phyloP scores from a whole-genome alignment of 2,113 vertebrate species.

The Rhegmatorhina hoffmannsi region DNA sequence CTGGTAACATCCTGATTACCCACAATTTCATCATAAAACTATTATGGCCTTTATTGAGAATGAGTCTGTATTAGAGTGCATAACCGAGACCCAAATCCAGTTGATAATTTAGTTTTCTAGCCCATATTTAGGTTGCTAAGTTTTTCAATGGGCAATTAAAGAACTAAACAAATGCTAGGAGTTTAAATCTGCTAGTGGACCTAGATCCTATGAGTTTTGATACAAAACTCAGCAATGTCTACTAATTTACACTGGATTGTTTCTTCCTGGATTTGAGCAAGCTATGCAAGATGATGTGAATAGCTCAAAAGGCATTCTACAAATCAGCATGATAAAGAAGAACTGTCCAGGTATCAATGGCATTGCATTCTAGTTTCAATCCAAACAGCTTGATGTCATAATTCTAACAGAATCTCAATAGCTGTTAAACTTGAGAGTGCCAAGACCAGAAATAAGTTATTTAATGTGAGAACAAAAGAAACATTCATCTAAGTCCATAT shows the following conservation, averaged over 20 bases:
- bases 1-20: neutral
- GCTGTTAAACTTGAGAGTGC: neutral
- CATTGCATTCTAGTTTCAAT: neutral
- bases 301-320: neutral
- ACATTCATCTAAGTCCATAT: neutral
- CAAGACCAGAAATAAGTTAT: neutral
- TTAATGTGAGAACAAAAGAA: neutral
- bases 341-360: neutral
- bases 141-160: neutral
- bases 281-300: neutral
- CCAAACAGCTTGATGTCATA: neutral
- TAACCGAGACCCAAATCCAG: neutral
- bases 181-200: neutral
- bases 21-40: neutral
- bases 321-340: neutral
- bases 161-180: neutral
- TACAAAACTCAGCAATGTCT: neutral
- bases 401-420: neutral
- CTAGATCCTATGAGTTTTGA: neutral
- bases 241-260: neutral
- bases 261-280: neutral
- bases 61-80: neutral
- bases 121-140: neutral
- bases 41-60: neutral
- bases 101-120: neutral